Evolutionary conservation across 2,797 vertebrate species (phyloP).

Genomic region (Diplodus puntazzo): DNA sequence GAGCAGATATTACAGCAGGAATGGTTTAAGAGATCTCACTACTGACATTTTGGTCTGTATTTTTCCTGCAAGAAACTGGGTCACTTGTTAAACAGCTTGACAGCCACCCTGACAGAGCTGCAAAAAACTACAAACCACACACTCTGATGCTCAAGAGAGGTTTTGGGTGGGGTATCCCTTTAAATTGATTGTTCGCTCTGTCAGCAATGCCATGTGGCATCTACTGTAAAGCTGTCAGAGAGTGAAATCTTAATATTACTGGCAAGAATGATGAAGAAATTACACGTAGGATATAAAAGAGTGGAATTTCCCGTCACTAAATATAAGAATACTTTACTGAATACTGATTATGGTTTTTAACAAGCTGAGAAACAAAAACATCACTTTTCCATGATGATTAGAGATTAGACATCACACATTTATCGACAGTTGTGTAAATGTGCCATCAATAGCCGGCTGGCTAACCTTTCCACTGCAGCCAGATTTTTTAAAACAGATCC

Average conservation of each 20-base stretch:
- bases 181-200: not conserved
- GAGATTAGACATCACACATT: not conserved
- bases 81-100: slow-evolving; percentile 1
- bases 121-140: not conserved
- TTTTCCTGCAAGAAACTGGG: not conserved
- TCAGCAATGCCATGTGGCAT: not conserved
- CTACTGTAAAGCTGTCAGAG: not conserved
- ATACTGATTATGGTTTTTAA: not conserved
- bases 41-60: not conserved
- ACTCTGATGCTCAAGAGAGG: not conserved
- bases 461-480: not conserved
- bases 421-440: not conserved
- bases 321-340: not conserved
- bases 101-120: slow-evolving; percentile 9
- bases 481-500: not conserved
- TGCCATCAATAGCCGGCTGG: not conserved
- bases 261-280: not conserved
- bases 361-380: not conserved
- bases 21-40: not conserved
- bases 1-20: not conserved
- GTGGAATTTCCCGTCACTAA: not conserved
- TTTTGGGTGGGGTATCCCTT: slow-evolving; percentile 18
- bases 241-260: not conserved
- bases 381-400: not conserved
- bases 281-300: not conserved